A percentile compares a stretch with the other conserved stretches of the same genome.
Evolutionary conservation across 2,888 invertebrate genomes (phyloP).

Genomic region (Cantharis rufa): DNA sequence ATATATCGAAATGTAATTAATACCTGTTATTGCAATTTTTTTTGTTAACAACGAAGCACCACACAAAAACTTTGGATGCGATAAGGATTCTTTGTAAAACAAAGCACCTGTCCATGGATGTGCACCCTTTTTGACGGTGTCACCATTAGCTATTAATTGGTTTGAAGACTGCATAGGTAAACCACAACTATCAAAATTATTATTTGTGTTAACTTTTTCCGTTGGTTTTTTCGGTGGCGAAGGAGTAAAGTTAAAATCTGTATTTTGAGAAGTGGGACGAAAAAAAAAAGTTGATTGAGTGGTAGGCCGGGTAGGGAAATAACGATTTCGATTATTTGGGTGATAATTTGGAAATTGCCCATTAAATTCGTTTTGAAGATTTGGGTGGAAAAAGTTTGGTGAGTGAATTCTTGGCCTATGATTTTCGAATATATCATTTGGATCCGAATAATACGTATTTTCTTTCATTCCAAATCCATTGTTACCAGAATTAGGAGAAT

Average conservation of each 20-base stretch:
- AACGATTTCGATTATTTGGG: background rate
- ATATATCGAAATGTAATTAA: background rate
- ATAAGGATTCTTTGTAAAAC: constrained; percentile 42
- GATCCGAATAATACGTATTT: too few species aligned
- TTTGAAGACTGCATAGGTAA: constrained; percentile 43
- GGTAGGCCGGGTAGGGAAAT: too few species aligned
- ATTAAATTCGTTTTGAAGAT: too few species aligned
- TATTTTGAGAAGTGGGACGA: background rate
- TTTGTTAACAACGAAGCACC: constrained; percentile 50
- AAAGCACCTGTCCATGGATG: constrained; percentile 54
- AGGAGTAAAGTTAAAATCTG: background rate
- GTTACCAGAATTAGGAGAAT: background rate
- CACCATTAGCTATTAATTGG: constrained; percentile 47
- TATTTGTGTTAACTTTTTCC: background rate
- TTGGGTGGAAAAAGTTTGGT: background rate
- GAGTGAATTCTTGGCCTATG: too few species aligned
- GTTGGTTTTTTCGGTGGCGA: background rate
- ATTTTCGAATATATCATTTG: too few species aligned
- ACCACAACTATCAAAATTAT: constrained; percentile 42
- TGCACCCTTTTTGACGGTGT: constrained; percentile 41
- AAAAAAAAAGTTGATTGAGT: background rate
- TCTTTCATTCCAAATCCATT: background rate
- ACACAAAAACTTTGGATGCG: constrained; percentile 50
- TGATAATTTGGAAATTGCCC: too few species aligned
- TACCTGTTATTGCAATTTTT: constrained; percentile 51